Conservation (phyloP, 1,140 invertebrate genomes). For the Aphidius gifuensis region DNA sequence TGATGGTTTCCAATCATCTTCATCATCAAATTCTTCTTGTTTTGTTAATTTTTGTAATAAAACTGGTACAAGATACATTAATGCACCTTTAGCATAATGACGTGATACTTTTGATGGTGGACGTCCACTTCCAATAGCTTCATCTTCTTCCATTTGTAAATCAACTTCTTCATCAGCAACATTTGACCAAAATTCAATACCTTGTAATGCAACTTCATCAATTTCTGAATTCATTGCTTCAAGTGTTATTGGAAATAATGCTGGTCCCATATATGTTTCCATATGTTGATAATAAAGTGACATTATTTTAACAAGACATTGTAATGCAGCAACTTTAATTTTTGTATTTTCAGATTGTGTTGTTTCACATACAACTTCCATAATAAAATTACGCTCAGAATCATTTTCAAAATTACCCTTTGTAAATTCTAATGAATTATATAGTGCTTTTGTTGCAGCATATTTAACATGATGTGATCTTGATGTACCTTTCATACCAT, state of each 20-base stretch:
- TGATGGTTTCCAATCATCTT: conserved; percentile 99
- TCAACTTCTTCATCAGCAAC: conserved; percentile 99
- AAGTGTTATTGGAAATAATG: conserved; percentile 91
- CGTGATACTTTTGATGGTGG: conserved; percentile 86
- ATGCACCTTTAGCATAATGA: conserved; percentile 93
- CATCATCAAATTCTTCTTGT: conserved; percentile 91
- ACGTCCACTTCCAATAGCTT: conserved; percentile 87
- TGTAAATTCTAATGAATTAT: conserved; percentile 99
- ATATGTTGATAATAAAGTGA: conserved; percentile 98
- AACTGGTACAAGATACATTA: conserved; percentile 93
- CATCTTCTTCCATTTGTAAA: conserved; percentile 89
- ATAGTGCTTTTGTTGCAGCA: conserved; percentile 93
- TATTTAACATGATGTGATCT: conserved; percentile 81
- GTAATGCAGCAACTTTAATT: conserved; percentile 91
- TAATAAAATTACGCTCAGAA: conserved; percentile 96
- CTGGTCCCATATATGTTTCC: conserved; percentile 98
- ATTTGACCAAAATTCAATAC: conserved; percentile 99
- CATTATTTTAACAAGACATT: conserved; percentile 99
- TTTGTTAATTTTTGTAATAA: conserved; percentile 92
- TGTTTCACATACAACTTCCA: conserved; percentile 97
- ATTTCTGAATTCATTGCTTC: conserved; percentile 97
- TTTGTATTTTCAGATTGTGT: conserved; percentile 82
- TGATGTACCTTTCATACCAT: conserved; percentile 88
- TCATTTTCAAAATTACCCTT: conserved; percentile 98
- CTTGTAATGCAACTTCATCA: conserved; percentile 95